Evolutionary conservation across 2,113 vertebrate genomes (phyloP), one percentile per base, ranked within the genome.

Genomic region (Danionella cerebrum): DNA sequence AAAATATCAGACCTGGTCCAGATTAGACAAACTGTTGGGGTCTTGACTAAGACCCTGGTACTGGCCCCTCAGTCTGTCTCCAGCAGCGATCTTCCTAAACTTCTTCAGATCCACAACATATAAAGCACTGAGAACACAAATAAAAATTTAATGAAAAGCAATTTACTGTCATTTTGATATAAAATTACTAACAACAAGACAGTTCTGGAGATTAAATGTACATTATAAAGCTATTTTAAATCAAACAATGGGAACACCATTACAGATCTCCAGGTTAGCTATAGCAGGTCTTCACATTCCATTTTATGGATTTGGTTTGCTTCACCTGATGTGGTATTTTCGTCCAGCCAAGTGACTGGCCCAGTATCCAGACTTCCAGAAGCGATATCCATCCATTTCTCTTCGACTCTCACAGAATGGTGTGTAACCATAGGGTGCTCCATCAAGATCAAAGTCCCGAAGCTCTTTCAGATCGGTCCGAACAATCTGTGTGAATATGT

Each of bases 301-400:
- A n/a, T n/a, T n/a, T n/a, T n/a, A n/a, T n/a, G n/a, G n/a, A n/a
- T n/a, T n/a, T n/a, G n/a, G n/a, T n/a, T n/a, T n/a, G n/a, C n/a
- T n/a, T n/a, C n/a, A 97, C 96, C 96, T 99, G 88, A 99, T 99
- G 57, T 99, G 96, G 77, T 98, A 99, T 79, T 94, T 97, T 38
- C 96, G 90, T 29, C 95, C 94, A 3, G 94, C 92, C 67, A 98
- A 86, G 71, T 99, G 96, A 72, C 94, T 98, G 44, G 96, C 95
- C 96, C 96, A 98, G 82, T 99, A 99, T 1, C 96, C 96, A 0
- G 96, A 95, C 69, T 93, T 98, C 96, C 96, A 98, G 86, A 98
- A 99, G 63, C 96, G 88, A 74, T 97, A 99, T 22, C 96, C 96
- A 69, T 99, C 95, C 96, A 99, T 99, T 78, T 99, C 96, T 71